phyloP scores from a whole-genome alignment of 2,888 invertebrate species.

The Ophraella communa region DNA sequence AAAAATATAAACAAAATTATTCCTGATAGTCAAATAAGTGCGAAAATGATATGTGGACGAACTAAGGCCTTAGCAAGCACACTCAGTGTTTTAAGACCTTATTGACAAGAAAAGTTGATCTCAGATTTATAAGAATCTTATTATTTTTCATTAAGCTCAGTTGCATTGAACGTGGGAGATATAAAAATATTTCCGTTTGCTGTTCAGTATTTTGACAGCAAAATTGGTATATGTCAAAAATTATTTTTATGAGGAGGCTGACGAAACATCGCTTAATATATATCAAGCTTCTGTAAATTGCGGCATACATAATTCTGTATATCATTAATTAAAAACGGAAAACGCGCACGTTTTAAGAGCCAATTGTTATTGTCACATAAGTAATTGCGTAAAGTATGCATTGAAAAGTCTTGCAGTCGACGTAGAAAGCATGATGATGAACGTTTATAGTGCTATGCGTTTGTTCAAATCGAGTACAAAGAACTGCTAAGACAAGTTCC shows the following conservation, averaged over 20 bases:
- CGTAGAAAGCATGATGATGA: slow-evolving; percentile 43
- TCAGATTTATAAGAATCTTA: neutral
- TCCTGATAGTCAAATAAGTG: neutral
- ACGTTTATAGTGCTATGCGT: slow-evolving; percentile 26
- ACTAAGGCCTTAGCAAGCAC: neutral
- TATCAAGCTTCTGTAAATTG: neutral
- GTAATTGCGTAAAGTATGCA: slow-evolving; percentile 39
- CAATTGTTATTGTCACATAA: slow-evolving; percentile 41
- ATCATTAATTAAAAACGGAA: neutral
- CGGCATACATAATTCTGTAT: neutral
- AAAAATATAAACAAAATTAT: no score
- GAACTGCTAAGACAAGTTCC: slow-evolving; percentile 14
- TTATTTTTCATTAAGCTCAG: neutral
- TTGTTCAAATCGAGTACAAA: slow-evolving; percentile 20
- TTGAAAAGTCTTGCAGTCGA: slow-evolving; percentile 38
- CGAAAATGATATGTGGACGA: neutral
- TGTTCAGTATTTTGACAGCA: neutral
- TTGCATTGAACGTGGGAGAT: neutral
- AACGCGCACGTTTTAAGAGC: slow-evolving; percentile 33
- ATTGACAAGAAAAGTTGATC: neutral
- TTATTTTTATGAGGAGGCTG: no score
- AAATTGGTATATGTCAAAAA: no score
- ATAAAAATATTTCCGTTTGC: neutral
- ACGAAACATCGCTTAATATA: no score
- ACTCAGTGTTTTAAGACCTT: neutral